Base-by-base conservation (phyloP, 2,113 vertebrate genomes). In the Fulica atra region DNA sequence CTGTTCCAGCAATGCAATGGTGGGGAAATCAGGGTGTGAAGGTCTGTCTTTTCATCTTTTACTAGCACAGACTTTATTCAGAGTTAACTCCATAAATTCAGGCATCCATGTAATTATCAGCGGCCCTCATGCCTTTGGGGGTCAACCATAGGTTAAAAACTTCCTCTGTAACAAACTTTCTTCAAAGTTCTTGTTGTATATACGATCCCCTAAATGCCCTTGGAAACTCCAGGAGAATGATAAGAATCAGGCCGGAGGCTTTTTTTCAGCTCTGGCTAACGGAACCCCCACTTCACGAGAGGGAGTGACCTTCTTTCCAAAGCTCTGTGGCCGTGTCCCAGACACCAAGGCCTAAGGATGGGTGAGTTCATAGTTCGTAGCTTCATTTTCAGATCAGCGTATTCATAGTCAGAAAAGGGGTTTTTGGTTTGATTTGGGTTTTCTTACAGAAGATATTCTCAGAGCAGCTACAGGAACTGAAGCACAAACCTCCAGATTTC, bases 191-290 rank as follows among this genome's bases (percentile, higher is more conserved):
- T 56, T 46, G 26, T 9, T 78, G 35, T 86, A 71, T 93, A 88
- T 96, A 71, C 60, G 56, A 83, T 54, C 26, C 26, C n/a, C 13
- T 63, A 70, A 63, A 63, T 25, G 82, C 36, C 88, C 79, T 94
- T 93, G 87, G 72, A 83, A 92, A 83, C 46, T 71, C 15, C 35
- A 60, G 36, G 33, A 83, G 29, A 81, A 60, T 7, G 63, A 89
- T 88, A 92, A 93, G 66, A 90, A 83, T 92, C 64, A 53, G 79
- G 68, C 40, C 1, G 2, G 71, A 87, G 89, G 77, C n/a, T 73
- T 82, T 94, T 82, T 89, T 88, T 87, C 71, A 73, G 33, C 77
- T 90, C 86, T 91, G 69, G 88, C 69, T 95, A 86, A 86, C 81
- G 77, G 91, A 93, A 92, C 95, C 15, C 16, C 9, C 44, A 28